Evolutionary conservation across 92 coral and sea anemone species (phyloP).

Genomic region (Umimayanthus kanabou): DNA sequence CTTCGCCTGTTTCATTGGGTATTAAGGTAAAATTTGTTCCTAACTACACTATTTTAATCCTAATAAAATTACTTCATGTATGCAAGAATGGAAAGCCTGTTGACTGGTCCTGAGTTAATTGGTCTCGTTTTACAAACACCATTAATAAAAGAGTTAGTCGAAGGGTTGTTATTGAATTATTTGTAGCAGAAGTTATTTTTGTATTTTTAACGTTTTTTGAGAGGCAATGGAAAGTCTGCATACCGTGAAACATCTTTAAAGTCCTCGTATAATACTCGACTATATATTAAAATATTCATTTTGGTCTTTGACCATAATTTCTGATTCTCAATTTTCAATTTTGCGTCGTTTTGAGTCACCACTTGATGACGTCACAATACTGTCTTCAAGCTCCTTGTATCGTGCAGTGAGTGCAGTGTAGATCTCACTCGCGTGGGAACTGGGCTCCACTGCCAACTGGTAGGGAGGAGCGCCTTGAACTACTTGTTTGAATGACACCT

Average conservation of each 20-base stretch:
- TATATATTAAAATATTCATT: not conserved
- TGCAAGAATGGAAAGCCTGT: not conserved
- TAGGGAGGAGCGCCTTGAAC: slow-evolving; percentile 74
- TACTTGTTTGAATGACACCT: slow-evolving; percentile 63
- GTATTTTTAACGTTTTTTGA: too few relatives aligned
- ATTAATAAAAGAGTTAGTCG: too few relatives aligned
- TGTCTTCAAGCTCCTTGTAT: slow-evolving; percentile 76
- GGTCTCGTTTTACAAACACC: not conserved
- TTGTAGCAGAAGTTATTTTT: too few relatives aligned
- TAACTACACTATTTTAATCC: not conserved
- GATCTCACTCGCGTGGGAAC: slow-evolving; percentile 45
- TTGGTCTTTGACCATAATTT: slow-evolving; percentile 5
- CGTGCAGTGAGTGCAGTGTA: slow-evolving; percentile 72
- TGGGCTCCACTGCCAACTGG: slow-evolving; percentile 77
- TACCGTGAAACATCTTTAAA: too few relatives aligned
- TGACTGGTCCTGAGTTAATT: not conserved
- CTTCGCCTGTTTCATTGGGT: not conserved
- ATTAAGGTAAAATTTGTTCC: not conserved
- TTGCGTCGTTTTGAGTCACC: slow-evolving; percentile 2
- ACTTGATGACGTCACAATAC: slow-evolving; percentile 40
- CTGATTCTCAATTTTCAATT: slow-evolving; percentile 1
- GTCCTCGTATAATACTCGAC: too few relatives aligned
- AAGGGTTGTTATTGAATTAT: too few relatives aligned
- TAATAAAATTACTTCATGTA: too few relatives aligned
- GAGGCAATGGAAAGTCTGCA: too few relatives aligned